Evolutionary conservation across 2,113 vertebrate species (phyloP), one percentile per base, ranked within the genome.

Genomic region (Callipepla squamata): DNA sequence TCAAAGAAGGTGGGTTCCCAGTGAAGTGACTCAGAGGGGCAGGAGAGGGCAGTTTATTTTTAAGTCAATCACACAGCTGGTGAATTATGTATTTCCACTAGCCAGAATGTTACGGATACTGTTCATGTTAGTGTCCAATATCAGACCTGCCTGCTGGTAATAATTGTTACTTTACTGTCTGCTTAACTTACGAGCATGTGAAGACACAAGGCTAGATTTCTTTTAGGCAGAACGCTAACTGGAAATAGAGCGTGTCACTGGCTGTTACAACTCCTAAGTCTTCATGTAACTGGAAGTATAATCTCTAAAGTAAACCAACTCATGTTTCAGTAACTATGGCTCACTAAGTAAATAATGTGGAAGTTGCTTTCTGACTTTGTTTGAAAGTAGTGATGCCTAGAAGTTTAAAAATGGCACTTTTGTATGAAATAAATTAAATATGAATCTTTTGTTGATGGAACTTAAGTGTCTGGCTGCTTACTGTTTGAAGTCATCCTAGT

Each of bases 1-100:
- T 99, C 99, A 97, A 99, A 99, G 97, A 99, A 99, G 99, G 99
- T 99, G 94, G 83, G 97, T 95, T 94, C 86, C 77, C 74, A 90
- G 58, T 94, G 87, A 97, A 90, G 42, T 92, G 53, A 66, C 47
- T 73, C 66, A 74, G 61, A 84, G 68, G 40, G 30, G 65, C 44
- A 77, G 36, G 86, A 75, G 36, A 9, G 80, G 47, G 79, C 57
- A 30, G 80, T 89, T 96, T 61, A 17, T 81, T 93, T 92, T 97
- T 78, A 93, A 80, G 69, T 59, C 55, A 89, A 95, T 89, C 87
- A 28, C 75, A 66, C 19, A 93, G 84, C 80, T 94, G 94, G 75
- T 93, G 90, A 92, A 89, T 93, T 93, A 81, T 72, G 51, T 80
- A 81, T 96, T 96, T 96, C 66, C 85, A 86, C 89, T 94, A 93